Evolutionary conservation across 1,140 invertebrate genomes (phyloP).

Genomic region (Drosophila neocordata): DNA sequence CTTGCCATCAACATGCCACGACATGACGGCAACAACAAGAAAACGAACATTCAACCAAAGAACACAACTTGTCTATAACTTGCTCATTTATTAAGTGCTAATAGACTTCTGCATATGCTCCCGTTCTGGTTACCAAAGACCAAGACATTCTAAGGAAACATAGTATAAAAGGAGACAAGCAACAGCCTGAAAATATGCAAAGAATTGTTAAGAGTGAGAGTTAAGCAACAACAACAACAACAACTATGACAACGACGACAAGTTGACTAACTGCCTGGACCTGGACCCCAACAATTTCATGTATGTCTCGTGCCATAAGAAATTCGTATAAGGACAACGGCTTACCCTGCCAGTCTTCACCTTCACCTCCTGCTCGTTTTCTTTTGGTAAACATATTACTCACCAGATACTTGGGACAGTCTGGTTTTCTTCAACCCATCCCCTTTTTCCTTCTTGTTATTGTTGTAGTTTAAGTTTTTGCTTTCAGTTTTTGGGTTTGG

Average conservation of each 20-base stretch:
- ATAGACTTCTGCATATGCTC: slow-evolving; percentile 47
- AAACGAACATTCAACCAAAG: neutral
- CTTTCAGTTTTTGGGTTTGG: slow-evolving; percentile 41
- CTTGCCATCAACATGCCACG: slow-evolving; percentile 24
- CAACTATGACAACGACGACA: slow-evolving; percentile 25
- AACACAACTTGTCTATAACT: slow-evolving; percentile 40
- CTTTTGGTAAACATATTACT: slow-evolving; percentile 11
- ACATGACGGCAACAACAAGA: slow-evolving; percentile 23
- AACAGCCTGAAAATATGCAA: slow-evolving; percentile 64
- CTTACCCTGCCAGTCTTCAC: slow-evolving; percentile 4
- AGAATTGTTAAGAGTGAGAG: slow-evolving; percentile 43
- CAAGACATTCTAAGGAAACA: neutral
- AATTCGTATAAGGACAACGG: slow-evolving; percentile 49
- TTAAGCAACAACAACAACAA: neutral
- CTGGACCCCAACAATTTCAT: slow-evolving; percentile 43
- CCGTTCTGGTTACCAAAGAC: slow-evolving; percentile 8
- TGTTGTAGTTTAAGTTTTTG: slow-evolving; percentile 51
- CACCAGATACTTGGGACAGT: slow-evolving; percentile 8
- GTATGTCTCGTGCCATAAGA: slow-evolving; percentile 45
- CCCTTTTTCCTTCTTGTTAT: neutral
- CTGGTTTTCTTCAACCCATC: neutral
- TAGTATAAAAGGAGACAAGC: slow-evolving; percentile 35
- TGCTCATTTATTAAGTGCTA: slow-evolving; percentile 71
- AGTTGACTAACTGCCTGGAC: slow-evolving; percentile 51
- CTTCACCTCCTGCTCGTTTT: neutral